Base-by-base conservation (phyloP, 2,888 invertebrate genomes). In the Vanessa cardui region DNA sequence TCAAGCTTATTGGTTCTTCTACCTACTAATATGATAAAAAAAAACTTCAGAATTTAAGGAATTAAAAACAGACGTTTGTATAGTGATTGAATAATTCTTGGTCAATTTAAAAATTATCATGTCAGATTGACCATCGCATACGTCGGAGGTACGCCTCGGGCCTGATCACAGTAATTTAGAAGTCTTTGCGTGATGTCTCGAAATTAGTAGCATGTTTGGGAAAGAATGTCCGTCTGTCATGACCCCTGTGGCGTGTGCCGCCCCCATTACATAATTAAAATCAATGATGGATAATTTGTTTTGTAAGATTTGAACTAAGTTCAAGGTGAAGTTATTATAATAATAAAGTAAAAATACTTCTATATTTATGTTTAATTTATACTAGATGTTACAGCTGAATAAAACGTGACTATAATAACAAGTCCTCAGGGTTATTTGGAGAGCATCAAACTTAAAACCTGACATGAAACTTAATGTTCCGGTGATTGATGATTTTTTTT, bases 141-240 rank as follows among this genome's bases (percentile, higher is more conserved):
- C 16, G 33, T 39, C 18, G 33, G 39, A 56, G 39, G 56, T 56
- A 9, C 33, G 58, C 67, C 63, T 16, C 18, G 50, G 59, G 63
- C 33, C 26, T 33, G 45, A 50, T 39, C 16, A 44, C 63, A 47
- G 26, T 50, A 54, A 44, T 67, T 46, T 52, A 8, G 56, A 47
- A 26, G 33, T 45, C 31, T 46, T 61, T 16, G 67, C 67, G 63
- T 67, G 67, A 63, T 21, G 54, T 21, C 45, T 58, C 31, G n/a
- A 46, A 15, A 59, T 63, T 67, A 67, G 46, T 16, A 39, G n/a
- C 39, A 39, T 12, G 62, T 62, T 46, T 54, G 15, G 18, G 45
- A 59, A 54, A 59, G 52, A 54, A 63, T 12, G 33, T 59, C 33
- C 46, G 45, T 67, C 52, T 47, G 63, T 63, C 59, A 58, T 12